Conservation (phyloP, 1,140 invertebrate genomes). For the Hirudo medicinalis region DNA sequence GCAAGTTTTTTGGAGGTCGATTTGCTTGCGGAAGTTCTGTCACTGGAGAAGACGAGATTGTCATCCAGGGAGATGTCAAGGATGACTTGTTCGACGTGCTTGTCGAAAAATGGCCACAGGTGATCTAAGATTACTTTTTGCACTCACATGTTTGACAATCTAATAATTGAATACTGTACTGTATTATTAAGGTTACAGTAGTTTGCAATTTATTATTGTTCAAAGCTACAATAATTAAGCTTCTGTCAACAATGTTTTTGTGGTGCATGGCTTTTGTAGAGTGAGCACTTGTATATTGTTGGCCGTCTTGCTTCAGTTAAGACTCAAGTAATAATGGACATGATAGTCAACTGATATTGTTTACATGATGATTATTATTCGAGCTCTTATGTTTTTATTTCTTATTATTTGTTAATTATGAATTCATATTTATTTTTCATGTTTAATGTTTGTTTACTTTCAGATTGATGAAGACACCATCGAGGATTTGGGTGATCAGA, state of each 20-base stretch:
- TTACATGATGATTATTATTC: no score
- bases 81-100: conserved; percentile 93
- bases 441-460: conserved; percentile 25
- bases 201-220: conserved; percentile 14
- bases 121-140: conserved; percentile 36
- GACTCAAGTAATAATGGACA: background rate
- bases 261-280: background rate
- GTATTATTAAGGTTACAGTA: conserved; percentile 11
- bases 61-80: conserved; percentile 83
- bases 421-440: conserved; percentile 7
- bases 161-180: background rate
- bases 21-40: conserved; percentile 98
- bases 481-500: conserved; percentile 47
- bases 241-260: no score
- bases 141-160: background rate
- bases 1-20: conserved; percentile 91
- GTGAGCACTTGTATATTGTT: background rate
- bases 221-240: no score
- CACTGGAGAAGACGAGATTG: conserved; percentile 95
- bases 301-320: background rate
- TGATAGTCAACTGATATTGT: no score
- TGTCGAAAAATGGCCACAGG: conserved; percentile 90
- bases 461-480: conserved; percentile 49
- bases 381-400: no score
- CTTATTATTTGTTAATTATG: no score